Base-by-base conservation (phyloP, 2,797 vertebrate genomes). In the Chanos chanos region DNA sequence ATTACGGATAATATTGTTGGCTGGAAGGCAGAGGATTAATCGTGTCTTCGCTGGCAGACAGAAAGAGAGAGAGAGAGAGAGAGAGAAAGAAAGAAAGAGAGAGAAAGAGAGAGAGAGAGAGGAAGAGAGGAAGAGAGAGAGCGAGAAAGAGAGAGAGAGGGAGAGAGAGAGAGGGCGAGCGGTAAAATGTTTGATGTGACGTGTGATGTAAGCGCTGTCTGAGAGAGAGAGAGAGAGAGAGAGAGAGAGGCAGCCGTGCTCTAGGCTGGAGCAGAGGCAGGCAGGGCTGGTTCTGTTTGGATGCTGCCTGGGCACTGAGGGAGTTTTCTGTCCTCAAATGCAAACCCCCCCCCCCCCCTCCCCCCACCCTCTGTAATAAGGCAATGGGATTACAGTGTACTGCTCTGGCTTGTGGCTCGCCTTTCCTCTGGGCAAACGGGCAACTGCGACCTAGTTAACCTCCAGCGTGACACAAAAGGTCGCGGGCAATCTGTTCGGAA, bases 271-370 rank as follows among this genome's bases (percentile, higher is more conserved):
- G n/a, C n/a, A n/a, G n/a, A n/a, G n/a, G n/a, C n/a, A n/a, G n/a
- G n/a, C n/a, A n/a, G n/a, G n/a, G n/a, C n/a, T n/a, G n/a, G n/a
- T n/a, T n/a, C n/a, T n/a, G n/a, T n/a, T n/a, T n/a, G n/a, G n/a
- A n/a, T n/a, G n/a, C n/a, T n/a, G n/a, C n/a, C n/a, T n/a, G n/a
- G n/a, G n/a, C n/a, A n/a, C n/a, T n/a, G n/a, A n/a, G n/a, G n/a
- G n/a, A n/a, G n/a, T n/a, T n/a, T n/a, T n/a, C n/a, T 43, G 60
- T 62, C 21, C 60, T 62, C 15, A 6, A 18, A 61, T 41, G n/a
- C n/a, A n/a, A n/a, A n/a, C n/a, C n/a, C n/a, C n/a, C n/a, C n/a
- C n/a, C n/a, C n/a, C n/a, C n/a, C n/a, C n/a, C n/a, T n/a, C n/a
- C n/a, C n/a, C n/a, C n/a, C n/a, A n/a, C n/a, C n/a, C n/a, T n/a